A percentile compares a stretch with the other conserved stretches of the same genome.
These are phyloP conservation scores for Xylota segnis DNA, from an alignment of 2,888 invertebrate species.

Conservation along the genomic window DNA sequence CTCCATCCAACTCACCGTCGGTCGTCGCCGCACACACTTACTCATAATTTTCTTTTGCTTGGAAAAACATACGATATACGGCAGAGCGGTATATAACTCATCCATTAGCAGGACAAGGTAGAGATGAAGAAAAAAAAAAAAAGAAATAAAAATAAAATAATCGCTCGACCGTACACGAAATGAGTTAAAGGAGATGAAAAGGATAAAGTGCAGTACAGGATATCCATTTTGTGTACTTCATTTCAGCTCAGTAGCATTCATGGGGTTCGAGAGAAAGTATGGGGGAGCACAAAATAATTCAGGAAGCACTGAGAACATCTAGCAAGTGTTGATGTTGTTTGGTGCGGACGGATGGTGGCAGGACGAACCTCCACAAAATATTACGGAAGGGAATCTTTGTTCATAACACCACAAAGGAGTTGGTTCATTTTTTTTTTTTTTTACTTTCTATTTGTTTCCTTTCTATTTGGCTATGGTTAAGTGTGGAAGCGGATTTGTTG, in stretches of 20 bases:
- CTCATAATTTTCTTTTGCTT: slow-evolving; percentile 70
- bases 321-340: slow-evolving; percentile 55
- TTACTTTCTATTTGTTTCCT: slow-evolving; percentile 25
- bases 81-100: slow-evolving; percentile 62
- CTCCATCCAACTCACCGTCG: slow-evolving; percentile 35
- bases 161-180: slow-evolving; percentile 69
- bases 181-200: slow-evolving; percentile 70
- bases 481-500: slow-evolving; percentile 57
- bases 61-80: slow-evolving; percentile 59
- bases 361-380: slow-evolving; percentile 34
- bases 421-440: slow-evolving; percentile 52
- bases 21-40: slow-evolving; percentile 34
- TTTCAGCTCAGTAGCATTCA: slow-evolving; percentile 52
- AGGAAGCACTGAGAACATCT: slow-evolving; percentile 47
- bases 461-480: neutral
- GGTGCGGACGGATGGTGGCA: slow-evolving; percentile 9
- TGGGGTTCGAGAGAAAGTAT: neutral
- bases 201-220: slow-evolving; percentile 71
- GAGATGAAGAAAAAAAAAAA: slow-evolving; percentile 12
- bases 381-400: slow-evolving; percentile 66
- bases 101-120: slow-evolving; percentile 55
- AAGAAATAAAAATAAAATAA: slow-evolving; percentile 67
- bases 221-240: slow-evolving; percentile 71
- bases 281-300: slow-evolving; percentile 48
- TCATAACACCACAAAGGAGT: slow-evolving; percentile 69